A percentile compares a stretch with the other conserved stretches of the same genome.
phyloP scores from a whole-genome alignment of 2,888 invertebrate genomes.

The Drosophila anomalata region DNA sequence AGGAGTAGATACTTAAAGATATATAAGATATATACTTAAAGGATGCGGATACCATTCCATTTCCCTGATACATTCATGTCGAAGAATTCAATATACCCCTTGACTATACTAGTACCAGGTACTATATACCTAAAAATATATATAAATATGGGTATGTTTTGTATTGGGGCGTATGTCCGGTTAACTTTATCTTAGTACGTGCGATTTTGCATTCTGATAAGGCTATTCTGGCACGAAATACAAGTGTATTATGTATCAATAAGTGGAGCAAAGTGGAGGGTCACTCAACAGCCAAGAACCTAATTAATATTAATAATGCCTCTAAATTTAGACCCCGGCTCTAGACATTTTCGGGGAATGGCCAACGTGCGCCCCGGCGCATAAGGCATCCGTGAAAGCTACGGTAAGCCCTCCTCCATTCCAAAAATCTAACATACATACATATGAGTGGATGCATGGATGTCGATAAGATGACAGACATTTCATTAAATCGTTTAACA shows the following conservation, averaged over 20 bases:
- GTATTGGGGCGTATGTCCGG: conserved; percentile 15
- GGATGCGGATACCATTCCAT: too few species aligned
- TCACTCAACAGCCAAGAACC: conserved; percentile 34
- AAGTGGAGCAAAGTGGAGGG: conserved; percentile 37
- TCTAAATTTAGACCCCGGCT: conserved; percentile 28
- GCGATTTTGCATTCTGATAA: conserved; percentile 65
- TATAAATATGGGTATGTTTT: neutral
- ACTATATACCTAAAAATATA: too few species aligned
- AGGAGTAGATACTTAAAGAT: too few species aligned
- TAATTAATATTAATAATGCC: conserved; percentile 45
- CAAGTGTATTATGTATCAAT: conserved; percentile 20
- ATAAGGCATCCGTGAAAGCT: conserved; percentile 4
- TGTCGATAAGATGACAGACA: conserved; percentile 1
- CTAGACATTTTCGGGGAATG: conserved; percentile 2
- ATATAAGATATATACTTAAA: too few species aligned
- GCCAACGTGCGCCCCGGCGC: conserved; percentile 30
- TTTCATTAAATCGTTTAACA: conserved; percentile 3
- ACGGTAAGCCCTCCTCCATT: conserved; percentile 2
- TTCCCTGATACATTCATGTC: too few species aligned
- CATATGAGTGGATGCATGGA: conserved; percentile 18
- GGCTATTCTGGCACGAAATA: conserved; percentile 18
- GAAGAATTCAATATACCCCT: too few species aligned
- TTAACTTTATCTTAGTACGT: conserved; percentile 56
- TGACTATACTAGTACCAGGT: too few species aligned
- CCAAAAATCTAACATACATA: neutral